Conservation (phyloP, 2,113 vertebrate genomes). For the Carassius auratus region DNA sequence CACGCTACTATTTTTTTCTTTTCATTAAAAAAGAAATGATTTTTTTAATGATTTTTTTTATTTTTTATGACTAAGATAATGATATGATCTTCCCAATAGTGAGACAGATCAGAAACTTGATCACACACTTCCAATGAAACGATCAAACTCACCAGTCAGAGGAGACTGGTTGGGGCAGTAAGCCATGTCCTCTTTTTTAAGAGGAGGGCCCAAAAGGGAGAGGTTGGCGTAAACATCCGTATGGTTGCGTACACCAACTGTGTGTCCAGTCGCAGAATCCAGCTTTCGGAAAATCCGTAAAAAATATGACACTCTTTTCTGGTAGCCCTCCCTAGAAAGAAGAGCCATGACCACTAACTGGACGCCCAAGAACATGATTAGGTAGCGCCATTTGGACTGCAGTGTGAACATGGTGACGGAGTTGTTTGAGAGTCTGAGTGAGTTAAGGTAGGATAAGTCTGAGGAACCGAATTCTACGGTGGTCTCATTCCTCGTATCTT, state of each 20-base stretch:
- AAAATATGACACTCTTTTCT: constrained; percentile 76
- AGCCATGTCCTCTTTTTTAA: constrained; percentile 65
- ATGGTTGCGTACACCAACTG: constrained; percentile 60
- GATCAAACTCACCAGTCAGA: constrained; percentile 71
- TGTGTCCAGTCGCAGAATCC: constrained; percentile 31
- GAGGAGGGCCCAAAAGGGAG: constrained; percentile 63
- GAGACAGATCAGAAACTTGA: too few relatives aligned
- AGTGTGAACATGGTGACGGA: constrained; percentile 62
- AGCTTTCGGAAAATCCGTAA: constrained; percentile 76
- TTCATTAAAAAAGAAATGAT: too few relatives aligned
- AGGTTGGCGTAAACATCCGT: constrained; percentile 78
- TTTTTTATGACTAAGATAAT: too few relatives aligned
- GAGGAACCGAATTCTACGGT: constrained; percentile 23
- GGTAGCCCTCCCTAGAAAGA: constrained; percentile 77
- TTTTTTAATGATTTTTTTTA: too few relatives aligned
- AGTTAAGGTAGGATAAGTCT: not conserved
- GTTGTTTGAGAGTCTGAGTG: not conserved
- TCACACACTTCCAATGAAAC: not conserved
- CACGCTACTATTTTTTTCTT: too few relatives aligned
- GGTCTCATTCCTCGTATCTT: constrained; percentile 43
- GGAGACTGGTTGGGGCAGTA: constrained; percentile 78
- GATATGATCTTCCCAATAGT: too few relatives aligned
- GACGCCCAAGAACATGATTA: constrained; percentile 78
- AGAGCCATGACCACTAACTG: constrained; percentile 81
- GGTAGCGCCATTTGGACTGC: constrained; percentile 78